A percentile compares a stretch with the other conserved stretches of the same genome.
Evolutionary conservation across 1,140 invertebrate genomes (phyloP).

Genomic region (Drosophila repleta): DNA sequence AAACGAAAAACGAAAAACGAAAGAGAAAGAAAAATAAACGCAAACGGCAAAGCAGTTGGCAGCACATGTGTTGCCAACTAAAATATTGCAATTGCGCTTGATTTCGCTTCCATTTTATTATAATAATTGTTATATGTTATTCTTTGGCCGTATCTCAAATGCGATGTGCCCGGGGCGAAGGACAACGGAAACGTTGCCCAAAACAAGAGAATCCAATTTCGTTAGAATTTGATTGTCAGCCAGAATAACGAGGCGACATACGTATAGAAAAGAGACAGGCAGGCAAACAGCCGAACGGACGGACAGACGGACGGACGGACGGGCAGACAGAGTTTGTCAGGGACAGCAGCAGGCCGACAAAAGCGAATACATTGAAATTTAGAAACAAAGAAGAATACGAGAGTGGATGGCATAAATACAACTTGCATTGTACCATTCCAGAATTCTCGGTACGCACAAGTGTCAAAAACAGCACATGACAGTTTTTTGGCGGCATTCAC

Average conservation of each 20-base stretch:
- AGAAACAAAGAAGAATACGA: slow-evolving; percentile 59
- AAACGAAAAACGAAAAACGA: too few species aligned
- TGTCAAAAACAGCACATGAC: slow-evolving; percentile 70
- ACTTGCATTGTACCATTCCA: slow-evolving; percentile 44
- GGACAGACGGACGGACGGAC: slow-evolving; percentile 5
- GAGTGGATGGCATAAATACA: slow-evolving; percentile 54
- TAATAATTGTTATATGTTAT: slow-evolving; percentile 38
- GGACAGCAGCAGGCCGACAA: slow-evolving; percentile 39
- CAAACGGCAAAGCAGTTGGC: slow-evolving; percentile 41
- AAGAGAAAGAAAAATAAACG: slow-evolving; percentile 6
- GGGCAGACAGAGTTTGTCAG: slow-evolving; percentile 48
- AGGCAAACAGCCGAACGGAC: slow-evolving; percentile 13
- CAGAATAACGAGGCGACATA: slow-evolving; percentile 64
- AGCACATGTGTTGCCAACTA: slow-evolving; percentile 60
- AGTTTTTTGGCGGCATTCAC: slow-evolving; percentile 43
- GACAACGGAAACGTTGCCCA: slow-evolving; percentile 35
- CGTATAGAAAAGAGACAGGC: slow-evolving; percentile 7
- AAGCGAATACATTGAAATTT: slow-evolving; percentile 61
- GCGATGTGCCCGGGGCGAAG: slow-evolving; percentile 18
- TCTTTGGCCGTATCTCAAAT: slow-evolving; percentile 46
- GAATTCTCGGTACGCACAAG: slow-evolving; percentile 63
- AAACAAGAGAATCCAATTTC: slow-evolving; percentile 76
- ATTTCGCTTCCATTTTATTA: slow-evolving; percentile 32
- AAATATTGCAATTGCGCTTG: slow-evolving; percentile 62
- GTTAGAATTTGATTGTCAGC: slow-evolving; percentile 80